Evolutionary conservation across 1,140 invertebrate species (phyloP).

Genomic region (Calliphora vicina): DNA sequence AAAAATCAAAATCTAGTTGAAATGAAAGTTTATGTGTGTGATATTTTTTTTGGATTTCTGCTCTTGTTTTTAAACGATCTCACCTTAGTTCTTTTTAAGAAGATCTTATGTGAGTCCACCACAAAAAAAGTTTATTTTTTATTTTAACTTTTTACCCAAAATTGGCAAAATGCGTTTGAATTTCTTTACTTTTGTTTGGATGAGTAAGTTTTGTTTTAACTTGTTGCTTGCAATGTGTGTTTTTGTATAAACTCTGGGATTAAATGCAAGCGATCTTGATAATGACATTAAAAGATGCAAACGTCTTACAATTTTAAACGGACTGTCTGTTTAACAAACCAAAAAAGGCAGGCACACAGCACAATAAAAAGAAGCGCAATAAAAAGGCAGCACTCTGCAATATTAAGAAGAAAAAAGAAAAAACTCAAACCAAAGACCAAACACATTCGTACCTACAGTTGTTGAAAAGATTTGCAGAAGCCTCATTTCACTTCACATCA

Average conservation of each 20-base stretch:
- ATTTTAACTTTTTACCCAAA: neutral
- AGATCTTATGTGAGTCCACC: neutral
- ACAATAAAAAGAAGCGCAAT: neutral
- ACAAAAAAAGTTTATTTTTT: neutral
- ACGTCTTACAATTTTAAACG: slow-evolving; percentile 33
- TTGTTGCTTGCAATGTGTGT: neutral
- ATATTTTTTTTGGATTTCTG: neutral
- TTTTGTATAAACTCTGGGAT: slow-evolving; percentile 41
- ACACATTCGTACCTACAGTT: no score
- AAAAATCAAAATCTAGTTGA: neutral
- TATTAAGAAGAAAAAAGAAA: no score
- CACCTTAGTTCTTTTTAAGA: neutral
- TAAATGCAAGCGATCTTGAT: slow-evolving; percentile 63
- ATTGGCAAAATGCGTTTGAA: neutral
- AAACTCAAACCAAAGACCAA: neutral
- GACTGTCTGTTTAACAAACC: slow-evolving; percentile 25
- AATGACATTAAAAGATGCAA: slow-evolving; percentile 62
- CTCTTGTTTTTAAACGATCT: no score
- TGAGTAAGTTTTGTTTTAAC: neutral
- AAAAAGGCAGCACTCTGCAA: neutral
- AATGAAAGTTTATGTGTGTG: neutral
- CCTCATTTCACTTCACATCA: slow-evolving; percentile 27
- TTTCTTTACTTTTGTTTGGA: neutral
- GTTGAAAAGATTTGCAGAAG: slow-evolving; percentile 22
- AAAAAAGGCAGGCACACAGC: neutral